Conservation (phyloP, 2,888 invertebrate species). For the Falcaria lacertinaria region DNA sequence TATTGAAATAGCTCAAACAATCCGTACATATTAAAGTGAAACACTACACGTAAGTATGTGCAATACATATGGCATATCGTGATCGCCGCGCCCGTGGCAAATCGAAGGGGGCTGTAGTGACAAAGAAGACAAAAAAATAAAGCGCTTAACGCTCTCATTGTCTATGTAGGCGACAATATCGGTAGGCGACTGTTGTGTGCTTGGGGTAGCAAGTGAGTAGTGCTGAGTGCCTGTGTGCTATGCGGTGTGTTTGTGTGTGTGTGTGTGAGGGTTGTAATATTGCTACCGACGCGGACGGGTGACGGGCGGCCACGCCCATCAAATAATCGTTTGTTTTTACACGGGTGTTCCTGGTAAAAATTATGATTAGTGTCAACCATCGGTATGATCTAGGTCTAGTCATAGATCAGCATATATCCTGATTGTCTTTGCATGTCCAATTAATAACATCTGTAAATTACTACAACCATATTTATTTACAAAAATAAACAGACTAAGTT, state of each 20-base stretch:
- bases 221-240: slow-evolving; percentile 11
- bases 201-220: slow-evolving; percentile 48
- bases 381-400: too few species aligned
- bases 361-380: slow-evolving; percentile 9
- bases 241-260: slow-evolving; percentile 21
- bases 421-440: too few species aligned
- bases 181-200: slow-evolving; percentile 31
- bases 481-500: too few species aligned
- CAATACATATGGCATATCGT: slow-evolving; percentile 26
- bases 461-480: too few species aligned
- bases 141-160: slow-evolving; percentile 68
- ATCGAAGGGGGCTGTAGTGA: slow-evolving; percentile 40
- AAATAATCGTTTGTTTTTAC: slow-evolving; percentile 60
- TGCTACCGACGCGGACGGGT: slow-evolving; percentile 50
- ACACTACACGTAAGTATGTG: slow-evolving; percentile 18
- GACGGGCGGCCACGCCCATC: slow-evolving; percentile 61
- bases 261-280: slow-evolving; percentile 49
- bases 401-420: too few species aligned
- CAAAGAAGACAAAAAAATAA: slow-evolving; percentile 69
- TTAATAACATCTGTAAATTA: too few species aligned
- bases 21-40: slow-evolving; percentile 13
- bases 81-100: slow-evolving; percentile 29
- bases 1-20: slow-evolving; percentile 30
- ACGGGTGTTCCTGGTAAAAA: slow-evolving; percentile 23
- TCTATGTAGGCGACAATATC: slow-evolving; percentile 50